Base-by-base conservation (phyloP, 2,797 vertebrate genomes). In the Arvicola amphibius region DNA sequence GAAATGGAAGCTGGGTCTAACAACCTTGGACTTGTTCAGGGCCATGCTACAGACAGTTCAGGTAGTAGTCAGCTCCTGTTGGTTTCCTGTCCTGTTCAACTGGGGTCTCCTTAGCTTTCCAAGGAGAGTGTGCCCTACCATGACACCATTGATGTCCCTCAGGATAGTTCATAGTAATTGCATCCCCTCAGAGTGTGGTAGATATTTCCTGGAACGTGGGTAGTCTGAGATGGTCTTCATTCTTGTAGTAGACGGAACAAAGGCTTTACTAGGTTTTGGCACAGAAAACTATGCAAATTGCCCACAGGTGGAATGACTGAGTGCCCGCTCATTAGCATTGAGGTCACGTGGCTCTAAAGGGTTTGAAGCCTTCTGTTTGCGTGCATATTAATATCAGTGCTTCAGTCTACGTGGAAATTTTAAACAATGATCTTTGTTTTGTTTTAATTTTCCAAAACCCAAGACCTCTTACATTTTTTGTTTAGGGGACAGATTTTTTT, bases 211-310 rank as follows among this genome's bases (percentile, higher is more conserved):
- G 34, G 21, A 27, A n/a, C 17, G 34, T 69, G 21, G 46, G 32
- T 51, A 37, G 46, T 69, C 2, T 10, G 12, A 86, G 32, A 37
- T 51, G 21, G 32, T 67, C 63, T 69, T 67, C 6, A 48, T 85
- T 69, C 32, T 51, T 69, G 19, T 23, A n/a, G 43, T n/a, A 51
- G 21, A 25, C 16, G 84, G 25, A 34, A 34, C 48, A 86, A 37
- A 65, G 63, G 34, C 63, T 1, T 61, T 34, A 13, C 11, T 95
- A 88, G 71, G 65, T 95, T 95, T 93, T 88, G 77, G 61, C 89
- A 48, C 65, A 95, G 93, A 90, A 97, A 96, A 90, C 61, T 51
- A 43, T 92, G 67, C 43, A 94, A 85, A 96, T 94, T 91, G 1
- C 80, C 79, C 65, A 85, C 74, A 61, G 43, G 37, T 85, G 80